Base-by-base conservation (phyloP, 2,888 invertebrate species). In the Trichacis sp. region DNA sequence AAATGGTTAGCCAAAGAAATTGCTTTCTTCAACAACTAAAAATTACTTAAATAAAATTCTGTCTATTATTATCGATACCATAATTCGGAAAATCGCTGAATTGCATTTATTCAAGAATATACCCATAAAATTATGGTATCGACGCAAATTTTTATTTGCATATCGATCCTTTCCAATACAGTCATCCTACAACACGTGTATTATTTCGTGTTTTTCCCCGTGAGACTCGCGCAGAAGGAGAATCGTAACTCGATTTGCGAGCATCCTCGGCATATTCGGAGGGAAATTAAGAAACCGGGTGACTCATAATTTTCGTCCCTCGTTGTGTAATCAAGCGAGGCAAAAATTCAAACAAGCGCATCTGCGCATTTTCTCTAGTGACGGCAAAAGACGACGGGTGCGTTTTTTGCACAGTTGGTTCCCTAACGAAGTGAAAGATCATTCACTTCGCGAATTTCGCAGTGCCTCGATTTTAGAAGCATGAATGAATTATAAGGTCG, bases 241-340 rank as follows among this genome's bases (percentile, higher is more conserved):
- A 20, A 46, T n/a, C 50, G 46, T 51, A 36, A 56, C 51, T 62
- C 42, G 52, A 52, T 62, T 47, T 42, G 15, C 38, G 24, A 38
- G 50, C 50, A 30, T 29, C 30, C 47, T 50, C 49, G 30, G 33
- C 18, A 18, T 55, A 55, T 56, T 56, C 56, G 17, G 43, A 57
- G 45, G 47, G 66, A 71, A 73, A 73, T 71, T 70, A 73, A 73
- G 68, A 73, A 72, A 71, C 57, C 56, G 58, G 47, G 48, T 73
- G 73, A 75, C 64, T 76, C 73, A 74, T 69, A 69, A 73, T 72
- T 72, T 72, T 46, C 61, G 52, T 71, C 73, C 71, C 73, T 64
- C 70, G 51, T 53, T 56, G 62, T 47, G 68, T 64, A 72, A 72
- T 73, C 74, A 70, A 72, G 64, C 68, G 71, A 59, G 63, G 63